Base-by-base conservation (phyloP, 2,888 invertebrate species). In the Nephrotoma flavescens region DNA sequence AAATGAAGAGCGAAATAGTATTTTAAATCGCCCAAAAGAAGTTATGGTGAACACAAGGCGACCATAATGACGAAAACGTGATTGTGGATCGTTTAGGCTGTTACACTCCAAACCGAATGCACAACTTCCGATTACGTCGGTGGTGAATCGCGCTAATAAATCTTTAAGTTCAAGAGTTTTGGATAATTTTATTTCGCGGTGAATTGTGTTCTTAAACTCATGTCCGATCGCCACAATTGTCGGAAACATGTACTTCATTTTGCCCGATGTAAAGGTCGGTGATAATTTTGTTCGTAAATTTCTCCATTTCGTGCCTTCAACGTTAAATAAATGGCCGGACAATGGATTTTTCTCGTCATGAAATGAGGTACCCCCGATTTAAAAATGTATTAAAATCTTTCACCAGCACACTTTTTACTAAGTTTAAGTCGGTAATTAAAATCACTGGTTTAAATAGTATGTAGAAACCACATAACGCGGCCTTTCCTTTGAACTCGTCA, bases 231-330 rank as follows among this genome's bases (percentile, higher is more conserved):
- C 15, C 12, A 89, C 88, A 52, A 92, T 88, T 0, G 89, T 90
- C 6, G 90, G 89, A 87, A 91, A 92, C 92, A 93, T 92, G 85
- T 88, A 89, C 88, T 92, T 92, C 90, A 93, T 92, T 89, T 92
- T 93, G 5, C 92, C 92, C 0, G 92, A 91, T 0, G 92, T 92
- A 87, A 93, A 93, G 0, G 92, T 92, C 0, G 93, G 91, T 0
- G 92, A 91, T 6, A 93, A 87, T 45, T 92, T 92, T 1, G 90
- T 88, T 3, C 93, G 89, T 88, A 93, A 89, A 0, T 89, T 88
- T 87, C 90, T 91, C 93, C 93, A 93, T 71, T 90, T 89, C 7
- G 89, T 87, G 12, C 90, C 91, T 2, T 89, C 89, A 47, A 89
- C 83, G 47, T 88, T 87, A 86, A 90, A 88, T 44, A 91, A 87